Evolutionary conservation across 2,113 vertebrate genomes (phyloP).

Genomic region (Dicaeum eximium): DNA sequence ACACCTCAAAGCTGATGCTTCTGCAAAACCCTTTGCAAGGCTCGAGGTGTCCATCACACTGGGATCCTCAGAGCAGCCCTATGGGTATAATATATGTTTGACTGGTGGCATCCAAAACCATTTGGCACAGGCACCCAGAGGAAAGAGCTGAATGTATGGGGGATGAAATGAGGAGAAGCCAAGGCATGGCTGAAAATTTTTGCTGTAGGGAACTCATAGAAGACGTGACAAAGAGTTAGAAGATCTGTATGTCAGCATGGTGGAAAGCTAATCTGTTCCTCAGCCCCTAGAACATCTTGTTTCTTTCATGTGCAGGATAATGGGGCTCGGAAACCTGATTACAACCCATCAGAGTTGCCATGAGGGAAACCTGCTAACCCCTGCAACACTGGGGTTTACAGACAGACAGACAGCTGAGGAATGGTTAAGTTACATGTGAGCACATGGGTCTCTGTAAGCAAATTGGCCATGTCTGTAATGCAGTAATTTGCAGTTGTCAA

Average conservation of each 20-base stretch:
- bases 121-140: not conserved
- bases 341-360: not conserved
- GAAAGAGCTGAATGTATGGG: not conserved
- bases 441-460: not conserved
- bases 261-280: not conserved
- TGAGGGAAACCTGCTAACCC: not conserved
- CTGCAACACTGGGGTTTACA: not conserved
- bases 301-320: not conserved
- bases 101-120: not conserved
- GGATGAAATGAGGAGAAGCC: not conserved
- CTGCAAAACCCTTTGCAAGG: not conserved
- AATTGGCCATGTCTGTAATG: not conserved
- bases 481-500: slow-evolving; percentile 1
- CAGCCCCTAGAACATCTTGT: not conserved
- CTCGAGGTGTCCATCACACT: not conserved
- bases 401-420: not conserved
- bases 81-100: not conserved
- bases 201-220: not conserved
- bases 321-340: not conserved
- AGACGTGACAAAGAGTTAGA: not conserved
- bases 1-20: not conserved
- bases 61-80: not conserved
- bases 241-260: not conserved
- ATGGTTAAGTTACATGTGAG: not conserved
- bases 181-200: not conserved